These are phyloP conservation scores for Xyrauchen texanus DNA, from an alignment of 2,113 vertebrate species.

Conservation along the genomic window DNA sequence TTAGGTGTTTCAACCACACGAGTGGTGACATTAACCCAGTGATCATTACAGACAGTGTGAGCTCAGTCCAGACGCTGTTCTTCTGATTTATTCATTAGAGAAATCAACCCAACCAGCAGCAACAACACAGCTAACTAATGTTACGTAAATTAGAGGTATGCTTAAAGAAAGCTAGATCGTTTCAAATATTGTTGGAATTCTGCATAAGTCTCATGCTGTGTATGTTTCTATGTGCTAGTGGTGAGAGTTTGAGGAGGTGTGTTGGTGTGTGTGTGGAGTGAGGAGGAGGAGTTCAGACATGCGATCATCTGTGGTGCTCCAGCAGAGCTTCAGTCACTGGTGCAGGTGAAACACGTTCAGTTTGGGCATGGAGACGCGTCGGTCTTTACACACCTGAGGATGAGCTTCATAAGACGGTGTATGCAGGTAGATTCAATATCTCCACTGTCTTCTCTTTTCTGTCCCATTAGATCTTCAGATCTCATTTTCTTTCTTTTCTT, in stretches of 20 bases:
- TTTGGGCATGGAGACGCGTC: slow-evolving; percentile 60
- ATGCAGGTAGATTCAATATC: slow-evolving; percentile 64
- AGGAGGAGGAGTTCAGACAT: slow-evolving; percentile 54
- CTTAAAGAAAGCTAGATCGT: too few species aligned
- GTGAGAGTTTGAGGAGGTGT: neutral
- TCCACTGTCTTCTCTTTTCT: slow-evolving; percentile 43
- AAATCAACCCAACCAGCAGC: slow-evolving; percentile 47
- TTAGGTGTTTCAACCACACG: too few species aligned
- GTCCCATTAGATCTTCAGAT: slow-evolving; percentile 24
- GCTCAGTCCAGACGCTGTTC: slow-evolving; percentile 63
- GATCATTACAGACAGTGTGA: too few species aligned
- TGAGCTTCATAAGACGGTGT: slow-evolving; percentile 66
- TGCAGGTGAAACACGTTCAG: slow-evolving; percentile 35
- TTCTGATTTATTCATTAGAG: slow-evolving; percentile 74
- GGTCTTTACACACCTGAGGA: slow-evolving; percentile 59
- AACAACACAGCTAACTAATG: slow-evolving; percentile 23
- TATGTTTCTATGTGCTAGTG: too few species aligned
- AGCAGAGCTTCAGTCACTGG: slow-evolving; percentile 16
- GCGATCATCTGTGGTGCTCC: slow-evolving; percentile 45
- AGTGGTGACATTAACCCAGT: too few species aligned
- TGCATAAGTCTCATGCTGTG: too few species aligned
- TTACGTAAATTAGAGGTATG: too few species aligned
- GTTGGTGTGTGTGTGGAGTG: neutral
- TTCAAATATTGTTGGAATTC: too few species aligned
- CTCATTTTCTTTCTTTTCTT: slow-evolving; percentile 35